Percentiles rank a stretch among this genome's conserved stretches.
phyloP scores from a whole-genome alignment of 2,797 vertebrate species.

The Hippoglossus hippoglossus region DNA sequence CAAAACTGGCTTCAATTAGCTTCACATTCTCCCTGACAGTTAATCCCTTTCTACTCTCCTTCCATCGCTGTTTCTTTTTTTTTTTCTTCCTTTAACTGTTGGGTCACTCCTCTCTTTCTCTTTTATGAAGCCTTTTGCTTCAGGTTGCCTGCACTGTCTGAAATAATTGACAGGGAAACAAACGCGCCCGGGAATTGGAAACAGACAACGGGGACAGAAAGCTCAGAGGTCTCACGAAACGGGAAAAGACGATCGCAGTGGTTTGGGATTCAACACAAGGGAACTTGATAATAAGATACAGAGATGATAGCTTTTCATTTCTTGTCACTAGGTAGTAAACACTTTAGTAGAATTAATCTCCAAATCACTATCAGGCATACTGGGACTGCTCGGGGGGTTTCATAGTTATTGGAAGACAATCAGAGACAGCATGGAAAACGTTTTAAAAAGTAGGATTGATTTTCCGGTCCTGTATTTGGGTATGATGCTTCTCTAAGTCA shows the following conservation, averaged over 20 bases:
- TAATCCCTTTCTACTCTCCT: slow-evolving; percentile 79
- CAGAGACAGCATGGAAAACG: no score
- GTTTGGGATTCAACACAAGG: slow-evolving; percentile 48
- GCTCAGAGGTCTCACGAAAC: slow-evolving; percentile 69
- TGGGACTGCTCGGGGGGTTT: no score
- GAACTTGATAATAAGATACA: slow-evolving; percentile 47
- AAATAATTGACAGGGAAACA: slow-evolving; percentile 65
- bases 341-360: slow-evolving; percentile 37
- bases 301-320: slow-evolving; percentile 49
- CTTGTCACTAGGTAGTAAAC: slow-evolving; percentile 40
- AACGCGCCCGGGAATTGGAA: slow-evolving; percentile 65
- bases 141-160: slow-evolving; percentile 73
- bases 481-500: no score
- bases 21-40: slow-evolving; percentile 85
- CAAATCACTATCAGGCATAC: no score
- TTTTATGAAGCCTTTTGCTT: slow-evolving; percentile 38
- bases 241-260: slow-evolving; percentile 58
- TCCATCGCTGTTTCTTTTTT: slow-evolving; percentile 54
- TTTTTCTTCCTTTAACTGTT: slow-evolving; percentile 61
- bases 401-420: no score
- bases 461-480: no score
- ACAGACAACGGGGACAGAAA: slow-evolving; percentile 59
- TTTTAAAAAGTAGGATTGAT: no score
- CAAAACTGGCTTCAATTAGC: slow-evolving; percentile 87
- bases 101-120: slow-evolving; percentile 48